Conservation (phyloP, 2,113 vertebrate species). For the zebrafish (Danio rerio) region DNA sequence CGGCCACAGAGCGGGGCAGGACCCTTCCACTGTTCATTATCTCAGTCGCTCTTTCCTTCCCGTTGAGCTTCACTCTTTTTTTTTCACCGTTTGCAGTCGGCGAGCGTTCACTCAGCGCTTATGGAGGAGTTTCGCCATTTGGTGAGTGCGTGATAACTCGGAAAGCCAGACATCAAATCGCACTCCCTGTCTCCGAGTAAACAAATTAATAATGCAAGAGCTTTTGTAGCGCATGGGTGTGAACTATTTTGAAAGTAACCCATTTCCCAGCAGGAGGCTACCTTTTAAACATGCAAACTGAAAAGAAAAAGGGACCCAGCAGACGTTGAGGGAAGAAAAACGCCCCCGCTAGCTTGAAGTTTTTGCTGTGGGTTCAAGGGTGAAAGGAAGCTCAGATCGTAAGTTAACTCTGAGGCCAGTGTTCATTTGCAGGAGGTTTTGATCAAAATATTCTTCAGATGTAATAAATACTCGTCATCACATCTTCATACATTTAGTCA, state of each 20-base stretch:
- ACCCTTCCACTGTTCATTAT: conserved; percentile 17
- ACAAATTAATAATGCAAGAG: conserved; percentile 62
- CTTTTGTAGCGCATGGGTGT: conserved; percentile 50
- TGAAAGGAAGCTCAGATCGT: not conserved
- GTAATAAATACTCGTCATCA: not conserved
- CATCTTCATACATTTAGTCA: not conserved
- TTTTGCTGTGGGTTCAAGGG: not conserved
- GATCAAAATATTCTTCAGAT: not conserved
- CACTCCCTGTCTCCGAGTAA: conserved; percentile 51
- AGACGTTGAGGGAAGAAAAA: not conserved
- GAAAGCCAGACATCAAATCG: conserved; percentile 43
- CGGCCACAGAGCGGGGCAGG: conserved; percentile 9
- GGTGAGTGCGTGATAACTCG: conserved; percentile 19
- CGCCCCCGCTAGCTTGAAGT: not conserved
- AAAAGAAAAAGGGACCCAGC: not conserved
- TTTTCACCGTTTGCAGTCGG: not conserved
- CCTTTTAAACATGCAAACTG: conserved; percentile 39
- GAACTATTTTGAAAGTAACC: conserved; percentile 58
- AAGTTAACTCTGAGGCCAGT: not conserved
- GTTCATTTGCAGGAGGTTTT: not conserved
- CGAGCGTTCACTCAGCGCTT: not conserved
- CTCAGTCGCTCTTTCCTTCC: not conserved
- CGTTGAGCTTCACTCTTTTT: not conserved
- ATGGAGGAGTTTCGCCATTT: conserved; percentile 1
- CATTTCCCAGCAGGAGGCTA: conserved; percentile 52